A percentile compares a stretch with the other conserved stretches of the same genome.
These are phyloP conservation scores for Bufo gargarizans DNA, from an alignment of 2,113 vertebrate genomes.

Conservation along the genomic window DNA sequence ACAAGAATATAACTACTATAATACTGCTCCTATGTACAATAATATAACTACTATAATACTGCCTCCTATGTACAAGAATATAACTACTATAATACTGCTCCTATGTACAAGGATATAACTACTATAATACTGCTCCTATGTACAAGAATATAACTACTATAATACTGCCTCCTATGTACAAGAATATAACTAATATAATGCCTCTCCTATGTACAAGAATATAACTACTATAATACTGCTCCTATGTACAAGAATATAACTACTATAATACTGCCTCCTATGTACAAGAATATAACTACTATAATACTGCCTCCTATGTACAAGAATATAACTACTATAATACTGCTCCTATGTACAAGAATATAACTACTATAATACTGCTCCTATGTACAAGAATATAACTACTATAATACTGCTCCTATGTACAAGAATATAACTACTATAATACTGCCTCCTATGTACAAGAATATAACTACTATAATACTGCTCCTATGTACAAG, in stretches of 20 bases:
- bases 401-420: constrained; percentile 16
- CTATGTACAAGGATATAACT: constrained; percentile 1
- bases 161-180: constrained; percentile 4
- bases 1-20: constrained; percentile 5
- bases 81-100: constrained; percentile 2
- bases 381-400: not conserved
- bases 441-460: constrained; percentile 3
- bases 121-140: constrained; percentile 9
- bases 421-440: constrained; percentile 1
- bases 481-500: not conserved
- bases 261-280: constrained; percentile 14
- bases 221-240: constrained; percentile 4
- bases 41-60: constrained; percentile 12
- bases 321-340: constrained; percentile 14
- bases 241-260: constrained; percentile 12
- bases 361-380: constrained; percentile 18
- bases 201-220: not conserved
- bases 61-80: not conserved
- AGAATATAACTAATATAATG: constrained; percentile 14
- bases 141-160: constrained; percentile 7
- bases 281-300: constrained; percentile 11
- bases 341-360: not conserved
- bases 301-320: not conserved
- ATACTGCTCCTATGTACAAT: not conserved
- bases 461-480: constrained; percentile 17